phyloP scores from a whole-genome alignment of 2,797 vertebrate genomes.

The Geranospiza caerulescens region DNA sequence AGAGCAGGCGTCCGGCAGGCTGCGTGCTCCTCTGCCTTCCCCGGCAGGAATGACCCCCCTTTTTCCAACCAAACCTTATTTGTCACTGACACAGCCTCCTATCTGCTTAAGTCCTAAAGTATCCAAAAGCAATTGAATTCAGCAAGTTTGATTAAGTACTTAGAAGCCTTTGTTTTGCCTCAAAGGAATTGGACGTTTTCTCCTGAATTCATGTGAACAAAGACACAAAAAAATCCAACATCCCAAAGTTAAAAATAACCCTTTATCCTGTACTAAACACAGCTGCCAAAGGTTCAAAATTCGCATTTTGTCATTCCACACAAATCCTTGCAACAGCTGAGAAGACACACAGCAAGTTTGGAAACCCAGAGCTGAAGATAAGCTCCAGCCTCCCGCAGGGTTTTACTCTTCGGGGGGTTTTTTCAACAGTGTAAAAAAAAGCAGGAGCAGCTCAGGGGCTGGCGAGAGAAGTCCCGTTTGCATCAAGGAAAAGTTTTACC shows the following conservation, averaged over 20 bases:
- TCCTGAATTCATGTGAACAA: constrained; percentile 45
- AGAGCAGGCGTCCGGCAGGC: not conserved
- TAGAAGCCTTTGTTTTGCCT: constrained; percentile 8
- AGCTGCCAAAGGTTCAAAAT: constrained; percentile 83
- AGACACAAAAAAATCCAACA: not conserved
- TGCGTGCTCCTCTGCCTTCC: not conserved
- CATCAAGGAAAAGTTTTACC: not conserved
- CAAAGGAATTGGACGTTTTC: not conserved
- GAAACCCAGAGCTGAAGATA: constrained; percentile 55
- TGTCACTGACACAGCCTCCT: not conserved
- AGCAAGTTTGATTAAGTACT: not conserved
- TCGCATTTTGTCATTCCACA: constrained; percentile 77
- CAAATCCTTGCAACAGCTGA: constrained; percentile 87
- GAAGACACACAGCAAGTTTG: constrained; percentile 71
- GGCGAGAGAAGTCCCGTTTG: not conserved
- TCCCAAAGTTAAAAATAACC: constrained; percentile 83
- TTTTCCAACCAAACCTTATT: constrained; percentile 21
- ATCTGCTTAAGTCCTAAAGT: constrained; percentile 12
- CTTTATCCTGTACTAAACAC: constrained; percentile 76
- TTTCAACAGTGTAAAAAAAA: not conserved
- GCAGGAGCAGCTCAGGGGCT: not conserved
- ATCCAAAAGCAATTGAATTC: not conserved
- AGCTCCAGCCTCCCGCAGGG: constrained; percentile 59
- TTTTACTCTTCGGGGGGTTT: not conserved
- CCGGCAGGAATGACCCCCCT: not conserved